Base-by-base conservation (phyloP, 2,888 invertebrate species). In the Plagiodera versicolora region DNA sequence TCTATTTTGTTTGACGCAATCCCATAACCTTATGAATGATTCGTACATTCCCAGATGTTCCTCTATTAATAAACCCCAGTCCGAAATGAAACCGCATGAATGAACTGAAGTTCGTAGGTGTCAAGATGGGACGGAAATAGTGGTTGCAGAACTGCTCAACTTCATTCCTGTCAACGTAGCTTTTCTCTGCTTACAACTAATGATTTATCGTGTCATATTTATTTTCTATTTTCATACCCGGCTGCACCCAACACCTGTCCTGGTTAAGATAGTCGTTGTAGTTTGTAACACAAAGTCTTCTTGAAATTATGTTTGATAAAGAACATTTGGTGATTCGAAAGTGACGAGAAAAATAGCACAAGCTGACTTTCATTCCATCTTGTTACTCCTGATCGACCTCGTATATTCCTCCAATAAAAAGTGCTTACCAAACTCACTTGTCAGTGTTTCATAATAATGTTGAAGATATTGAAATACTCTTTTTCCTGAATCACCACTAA, bases 131-230 rank as follows among this genome's bases (percentile, higher is more conserved):
- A 55, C 52, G 54, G 54, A 59, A 59, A 54, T 59, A 59, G 49
- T 54, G 59, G 54, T 59, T 59, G 54, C 59, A 51, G 54, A 59
- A 55, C 32, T 49, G 32, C 28, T 49, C 18, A 49, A 54, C 53
- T 59, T 44, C 28, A 53, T 59, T 54, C 45, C 20, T 54, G 59
- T 59, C 59, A 59, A 32, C 54, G 45, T 30, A 46, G 59, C 59
- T 54, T 53, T 55, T 30, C 59, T 59, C 45, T 44, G 54, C 54
- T 49, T 24, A 44, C 49, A 49, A 44, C 32, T 44, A 53, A 59
- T 59, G 59, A 59, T 59, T 48, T 48, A 59, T 59, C 17, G 11
- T 32, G 3, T 39, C 4, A 14, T 39, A 39, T 39, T 39, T 14
- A 39, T 39, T 39, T 39, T 14, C 39, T 39, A 39, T 39, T 39